phyloP scores from a whole-genome alignment of 2,113 vertebrate genomes.

The Rhea americana region DNA sequence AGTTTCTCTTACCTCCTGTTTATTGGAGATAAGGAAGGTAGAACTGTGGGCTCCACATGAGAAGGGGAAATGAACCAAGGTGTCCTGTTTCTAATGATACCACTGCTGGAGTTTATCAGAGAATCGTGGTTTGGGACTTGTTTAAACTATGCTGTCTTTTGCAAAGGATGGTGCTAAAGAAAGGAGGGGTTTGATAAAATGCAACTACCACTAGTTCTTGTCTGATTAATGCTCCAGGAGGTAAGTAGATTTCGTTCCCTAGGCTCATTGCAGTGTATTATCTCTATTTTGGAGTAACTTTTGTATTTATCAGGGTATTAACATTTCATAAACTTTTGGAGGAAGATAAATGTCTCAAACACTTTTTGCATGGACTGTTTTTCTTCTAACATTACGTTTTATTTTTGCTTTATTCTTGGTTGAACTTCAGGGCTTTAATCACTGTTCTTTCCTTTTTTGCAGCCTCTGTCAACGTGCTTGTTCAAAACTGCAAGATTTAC shows the following conservation, averaged over 20 bases:
- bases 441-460: slow-evolving; percentile 2
- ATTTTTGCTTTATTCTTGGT: slow-evolving; percentile 1
- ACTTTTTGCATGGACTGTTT: not conserved
- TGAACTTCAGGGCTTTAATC: not conserved
- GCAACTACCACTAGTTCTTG: slow-evolving; percentile 16
- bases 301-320: slow-evolving; percentile 30
- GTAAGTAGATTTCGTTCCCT: slow-evolving; percentile 34
- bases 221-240: slow-evolving; percentile 12
- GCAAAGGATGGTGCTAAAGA: slow-evolving; percentile 2
- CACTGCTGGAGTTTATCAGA: slow-evolving; percentile 50
- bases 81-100: slow-evolving; percentile 20
- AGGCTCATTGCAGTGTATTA: not conserved
- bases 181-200: slow-evolving; percentile 6
- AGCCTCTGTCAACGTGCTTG: slow-evolving; percentile 96
- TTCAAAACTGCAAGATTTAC: slow-evolving; percentile 99
- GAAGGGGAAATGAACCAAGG: slow-evolving; percentile 30
- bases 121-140: not conserved
- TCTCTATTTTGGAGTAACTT: slow-evolving; percentile 38
- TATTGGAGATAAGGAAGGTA: not conserved
- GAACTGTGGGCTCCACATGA: not conserved
- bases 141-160: slow-evolving; percentile 42
- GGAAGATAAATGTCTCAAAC: not conserved
- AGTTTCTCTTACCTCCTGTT: slow-evolving; percentile 48
- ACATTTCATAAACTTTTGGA: slow-evolving; percentile 24
- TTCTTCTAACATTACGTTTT: slow-evolving; percentile 17